These are phyloP conservation scores for Lepus oiostolus DNA, from an alignment of 2,797 vertebrate genomes.

Conservation along the genomic window DNA sequence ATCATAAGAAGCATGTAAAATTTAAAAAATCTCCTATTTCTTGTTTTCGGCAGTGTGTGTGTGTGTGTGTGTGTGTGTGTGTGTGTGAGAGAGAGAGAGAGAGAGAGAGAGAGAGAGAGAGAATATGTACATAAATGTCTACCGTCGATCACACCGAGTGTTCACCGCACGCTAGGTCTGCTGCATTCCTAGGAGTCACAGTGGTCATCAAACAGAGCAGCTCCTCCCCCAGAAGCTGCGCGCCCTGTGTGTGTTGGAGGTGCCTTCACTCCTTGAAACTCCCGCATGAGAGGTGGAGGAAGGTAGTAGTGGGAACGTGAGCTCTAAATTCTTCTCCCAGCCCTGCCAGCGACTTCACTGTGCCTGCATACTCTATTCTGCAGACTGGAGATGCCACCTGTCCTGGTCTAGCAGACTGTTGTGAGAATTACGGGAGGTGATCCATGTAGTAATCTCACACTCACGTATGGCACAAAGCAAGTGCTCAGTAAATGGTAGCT, in stretches of 20 bases:
- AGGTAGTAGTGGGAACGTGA: not conserved
- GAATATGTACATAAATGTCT: not conserved
- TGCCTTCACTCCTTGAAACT: not conserved
- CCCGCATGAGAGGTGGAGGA: not conserved
- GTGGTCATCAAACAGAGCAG: not conserved
- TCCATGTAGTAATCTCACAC: not conserved
- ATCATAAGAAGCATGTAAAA: not conserved
- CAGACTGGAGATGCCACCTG: not conserved
- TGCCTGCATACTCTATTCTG: not conserved
- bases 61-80: not conserved
- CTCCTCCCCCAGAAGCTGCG: not conserved
- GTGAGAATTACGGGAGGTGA: not conserved
- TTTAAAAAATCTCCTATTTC: not conserved
- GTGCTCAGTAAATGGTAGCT: not conserved
- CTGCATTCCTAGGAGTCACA: not conserved
- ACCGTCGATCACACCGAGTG: not conserved
- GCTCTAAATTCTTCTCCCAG: not conserved
- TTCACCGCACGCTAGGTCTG: not conserved
- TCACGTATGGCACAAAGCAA: not conserved
- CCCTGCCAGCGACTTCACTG: not conserved
- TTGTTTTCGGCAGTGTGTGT: conserved; percentile 15
- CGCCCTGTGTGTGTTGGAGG: not conserved
- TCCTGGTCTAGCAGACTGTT: not conserved
- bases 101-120: too few species aligned
- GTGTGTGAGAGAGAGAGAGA: too few species aligned